Evolutionary conservation across 2,888 invertebrate genomes (phyloP).

Genomic region (Thecophora atra): DNA sequence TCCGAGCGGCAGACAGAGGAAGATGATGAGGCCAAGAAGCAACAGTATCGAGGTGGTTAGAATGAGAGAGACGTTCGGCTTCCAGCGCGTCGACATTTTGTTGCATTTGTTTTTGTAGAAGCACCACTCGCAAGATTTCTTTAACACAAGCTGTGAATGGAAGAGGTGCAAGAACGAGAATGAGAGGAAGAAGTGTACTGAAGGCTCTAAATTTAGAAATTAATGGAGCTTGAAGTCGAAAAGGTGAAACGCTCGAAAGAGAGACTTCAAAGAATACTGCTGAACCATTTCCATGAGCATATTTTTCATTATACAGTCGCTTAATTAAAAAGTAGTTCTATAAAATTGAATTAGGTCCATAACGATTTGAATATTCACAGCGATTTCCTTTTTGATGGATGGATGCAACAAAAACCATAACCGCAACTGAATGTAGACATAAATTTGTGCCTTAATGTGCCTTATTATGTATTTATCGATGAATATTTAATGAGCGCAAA

Average conservation of each 20-base stretch:
- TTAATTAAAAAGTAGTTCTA: no score
- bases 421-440: background rate
- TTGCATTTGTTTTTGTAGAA: slow-evolving; percentile 47
- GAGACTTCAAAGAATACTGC: no score
- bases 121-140: slow-evolving; percentile 60
- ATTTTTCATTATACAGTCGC: no score
- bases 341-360: no score
- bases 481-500: no score
- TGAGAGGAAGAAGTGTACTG: background rate
- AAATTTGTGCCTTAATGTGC: background rate
- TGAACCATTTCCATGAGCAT: no score
- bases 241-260: no score
- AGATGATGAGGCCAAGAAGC: slow-evolving; percentile 47
- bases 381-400: no score
- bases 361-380: no score
- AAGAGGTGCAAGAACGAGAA: slow-evolving; percentile 14
- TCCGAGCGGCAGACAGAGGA: slow-evolving; percentile 47
- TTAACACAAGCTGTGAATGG: slow-evolving; percentile 54
- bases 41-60: slow-evolving; percentile 46
- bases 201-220: background rate
- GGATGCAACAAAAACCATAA: no score
- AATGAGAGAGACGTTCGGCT: slow-evolving; percentile 51
- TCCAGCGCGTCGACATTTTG: slow-evolving; percentile 61
- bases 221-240: no score
- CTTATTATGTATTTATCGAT: no score